phyloP scores from a whole-genome alignment of 2,113 vertebrate genomes.

The Eidolon helvum region DNA sequence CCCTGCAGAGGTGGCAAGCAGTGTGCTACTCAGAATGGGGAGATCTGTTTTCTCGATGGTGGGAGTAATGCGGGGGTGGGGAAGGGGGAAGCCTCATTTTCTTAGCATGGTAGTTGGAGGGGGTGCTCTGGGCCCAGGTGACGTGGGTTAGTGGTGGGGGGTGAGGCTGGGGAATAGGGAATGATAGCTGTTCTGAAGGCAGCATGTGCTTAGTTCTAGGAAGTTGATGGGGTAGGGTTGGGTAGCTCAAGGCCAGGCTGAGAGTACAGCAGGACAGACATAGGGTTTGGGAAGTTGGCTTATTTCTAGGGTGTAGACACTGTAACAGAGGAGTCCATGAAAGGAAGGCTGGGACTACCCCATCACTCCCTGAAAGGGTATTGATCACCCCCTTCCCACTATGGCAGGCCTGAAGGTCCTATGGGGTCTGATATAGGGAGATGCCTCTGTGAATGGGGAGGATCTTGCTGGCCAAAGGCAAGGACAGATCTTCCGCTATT shows the following conservation, averaged over 20 bases:
- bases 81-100: conserved; percentile 30
- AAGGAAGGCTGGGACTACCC: background rate
- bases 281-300: background rate
- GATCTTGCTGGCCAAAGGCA: background rate
- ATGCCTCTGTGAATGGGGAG: background rate
- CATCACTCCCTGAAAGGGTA: background rate
- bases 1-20: background rate
- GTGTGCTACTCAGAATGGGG: background rate
- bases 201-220: background rate
- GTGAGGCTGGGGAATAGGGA: background rate
- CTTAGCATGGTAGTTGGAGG: background rate
- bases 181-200: background rate
- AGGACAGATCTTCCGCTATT: background rate
- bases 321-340: too few species aligned
- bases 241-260: background rate
- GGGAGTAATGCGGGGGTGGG: background rate
- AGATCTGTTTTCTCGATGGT: conserved; percentile 47
- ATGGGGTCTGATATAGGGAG: background rate
- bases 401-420: background rate
- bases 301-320: background rate
- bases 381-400: background rate
- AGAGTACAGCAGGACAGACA: background rate
- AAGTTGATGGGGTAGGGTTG: background rate
- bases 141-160: background rate
- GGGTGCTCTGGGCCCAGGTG: background rate